Evolutionary conservation across 1,140 invertebrate species (phyloP), one percentile per base, ranked within the genome.

Genomic region (Tenebrio molitor): DNA sequence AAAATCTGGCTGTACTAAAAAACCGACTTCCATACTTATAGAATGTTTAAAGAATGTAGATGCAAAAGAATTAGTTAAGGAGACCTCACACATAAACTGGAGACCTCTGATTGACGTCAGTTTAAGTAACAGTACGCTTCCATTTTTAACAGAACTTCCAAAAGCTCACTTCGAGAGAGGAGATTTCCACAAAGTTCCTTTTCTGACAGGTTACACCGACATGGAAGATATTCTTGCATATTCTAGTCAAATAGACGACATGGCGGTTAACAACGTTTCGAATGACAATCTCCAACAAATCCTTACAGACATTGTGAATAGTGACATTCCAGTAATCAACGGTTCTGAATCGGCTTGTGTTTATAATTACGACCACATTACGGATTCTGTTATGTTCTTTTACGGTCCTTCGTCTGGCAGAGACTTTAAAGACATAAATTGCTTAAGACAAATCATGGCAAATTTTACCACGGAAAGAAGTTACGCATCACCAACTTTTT

Each of bases 401-500:
- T 94, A 94, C 73, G 88, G 85, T 66, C 89, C 90, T 12, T n/a
- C 16, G 1, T 89, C 90, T 0, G 36, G 74, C 1, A 73, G 74
- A 3, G 85, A 87, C 6, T 87, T 86, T 1, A 84, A 86, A 25
- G 89, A 91, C 74, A 83, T 86, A 70, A 85, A 85, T 2, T 76
- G 88, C 33, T 81, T 89, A 6, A 83, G 89, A 65, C 86, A 89
- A 74, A 85, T 85, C 19, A 89, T 91, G 74, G 83, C 91, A 12
- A 88, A 90, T 74, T 87, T 92, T 74, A 87, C 90, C 73, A 92
- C 89, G 0, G 92, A 94, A 53, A 92, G 91, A 83, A 89, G 89
- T 66, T 92, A 90, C 75, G 90, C 88, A 4, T 86, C 92, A 0
- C 90, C 91, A 0, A 85, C 91, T 16, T 89, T 90, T 73, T 83